A percentile compares a stretch with the other conserved stretches of the same genome.
phyloP scores from a whole-genome alignment of 2,888 invertebrate species.

The Digitonthophagus gazella region DNA sequence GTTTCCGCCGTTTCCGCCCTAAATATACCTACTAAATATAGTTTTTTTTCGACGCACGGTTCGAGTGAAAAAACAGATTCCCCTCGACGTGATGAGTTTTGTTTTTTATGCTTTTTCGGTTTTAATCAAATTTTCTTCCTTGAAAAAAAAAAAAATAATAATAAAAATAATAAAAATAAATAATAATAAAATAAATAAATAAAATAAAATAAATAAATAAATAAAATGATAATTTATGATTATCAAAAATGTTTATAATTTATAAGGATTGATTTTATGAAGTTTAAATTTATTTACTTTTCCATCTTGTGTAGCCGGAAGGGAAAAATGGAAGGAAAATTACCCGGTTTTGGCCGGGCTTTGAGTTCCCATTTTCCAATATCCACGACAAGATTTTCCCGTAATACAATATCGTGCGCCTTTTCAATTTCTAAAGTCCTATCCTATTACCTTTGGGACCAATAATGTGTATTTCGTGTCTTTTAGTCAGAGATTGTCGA shows the following conservation, averaged over 20 bases:
- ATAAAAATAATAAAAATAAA: too few species aligned
- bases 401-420: constrained; percentile 15
- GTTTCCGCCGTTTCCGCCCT: neutral
- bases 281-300: neutral
- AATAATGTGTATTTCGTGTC: constrained; percentile 7
- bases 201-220: too few species aligned
- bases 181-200: too few species aligned
- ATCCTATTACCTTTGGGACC: constrained; percentile 2
- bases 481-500: neutral
- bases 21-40: too few species aligned
- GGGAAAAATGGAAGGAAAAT: constrained; percentile 1
- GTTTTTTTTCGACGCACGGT: too few species aligned
- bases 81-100: too few species aligned
- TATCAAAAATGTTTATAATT: neutral
- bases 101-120: too few species aligned
- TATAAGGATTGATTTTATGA: neutral
- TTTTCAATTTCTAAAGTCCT: constrained; percentile 14
- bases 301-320: neutral
- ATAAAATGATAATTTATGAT: too few species aligned
- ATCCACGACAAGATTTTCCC: constrained; percentile 10
- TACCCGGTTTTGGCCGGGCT: constrained; percentile 7
- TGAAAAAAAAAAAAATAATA: too few species aligned
- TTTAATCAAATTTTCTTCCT: too few species aligned
- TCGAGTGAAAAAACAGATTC: too few species aligned
- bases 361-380: constrained; percentile 1